Base-by-base conservation (phyloP, 92 coral and sea anemone species). In the Pocillopora meandrina region DNA sequence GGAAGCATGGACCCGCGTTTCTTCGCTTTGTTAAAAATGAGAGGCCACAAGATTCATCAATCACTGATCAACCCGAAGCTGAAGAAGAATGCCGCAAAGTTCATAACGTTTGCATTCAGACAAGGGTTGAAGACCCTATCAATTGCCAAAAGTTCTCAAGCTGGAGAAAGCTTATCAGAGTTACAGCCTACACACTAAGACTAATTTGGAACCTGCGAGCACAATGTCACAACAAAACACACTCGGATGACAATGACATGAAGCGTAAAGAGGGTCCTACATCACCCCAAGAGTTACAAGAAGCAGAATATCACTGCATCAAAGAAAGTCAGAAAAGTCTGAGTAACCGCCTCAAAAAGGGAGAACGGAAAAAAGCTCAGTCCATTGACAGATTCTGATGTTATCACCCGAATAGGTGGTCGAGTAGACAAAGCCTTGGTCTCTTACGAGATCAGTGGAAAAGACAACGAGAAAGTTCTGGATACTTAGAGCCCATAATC, bases 101-200 rank as follows among this genome's bases (percentile, higher is more conserved):
- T 61, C 66, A 57, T 66, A 8, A 13, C 15, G 86, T 71, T 9
- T 42, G 64, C 49, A 65, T 60, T 66, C 61, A 56, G 58, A 18
- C 70, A 20, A 71, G 75, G 35, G 23, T 72, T 52, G 82, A 80
- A 23, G 49, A 81, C 21, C 79, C 82, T 19, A 82, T 92, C 52
- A 49, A 81, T 64, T 79, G 78, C 21, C 67, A 63, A 84, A 90
- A 73, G 78, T 82, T 89, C 64, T 89, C 92, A 16, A 89, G 74
- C 79, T 92, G 92, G 88, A 84, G 94, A 81, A 85, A 66, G 18
- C 88, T 91, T 2, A 36, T 91, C 61, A 74, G 93, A 84, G 84
- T 79, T 2, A 87, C 91, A 2, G 91, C 92, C 18, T 81, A 72
- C 68, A 55, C 58, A 49, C 64, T 78, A 34, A 79, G 89, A 61